Evolutionary conservation across 2,888 invertebrate species (phyloP), one percentile per base, ranked within the genome.

Genomic region (Plebejus melissa): DNA sequence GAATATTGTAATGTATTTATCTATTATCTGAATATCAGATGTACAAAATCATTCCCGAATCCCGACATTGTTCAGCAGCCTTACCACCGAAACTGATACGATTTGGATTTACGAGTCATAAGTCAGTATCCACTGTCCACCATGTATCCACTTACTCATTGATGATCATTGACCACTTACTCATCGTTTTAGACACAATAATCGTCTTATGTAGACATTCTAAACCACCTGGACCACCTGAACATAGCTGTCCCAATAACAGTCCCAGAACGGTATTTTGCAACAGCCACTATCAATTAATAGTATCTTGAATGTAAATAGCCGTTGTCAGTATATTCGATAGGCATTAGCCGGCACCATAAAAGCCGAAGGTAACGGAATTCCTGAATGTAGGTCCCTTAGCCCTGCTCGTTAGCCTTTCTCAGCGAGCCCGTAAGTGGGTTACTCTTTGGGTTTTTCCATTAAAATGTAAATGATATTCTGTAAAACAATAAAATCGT

Each of bases 401-500:
- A 36, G 13, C 65, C 65, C 13, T 65, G 65, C 32, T 32, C 13
- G 65, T 65, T 65, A 36, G 65, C 22, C 11, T 65, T 11, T 65
- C 65, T 65, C 65, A 65, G 65, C 11, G 4, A 16, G 1, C 28
- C 60, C 28, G 32, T 9, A 65, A 65, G 65, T 65, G 16, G 65
- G 65, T 65, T 65, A 36, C 13, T 9, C 65, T 32, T 9, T 41
- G 38, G 28, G 6, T 36, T n/a, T 38, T 38, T 41, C 41, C 38
- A 69, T 41, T 38, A 36, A 69, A 69, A 69, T 69, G 69, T 70
- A 41, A 70, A 70, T 70, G n/a, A 41, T 70, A 70, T 70, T 70
- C 41, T 41, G 70, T 70, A 9, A 9, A 41, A 41, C 70, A 41
- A 70, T 70, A 70, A 70, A 41, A 70, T 41, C 38, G 22, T 65